Evolutionary conservation across 2,113 vertebrate species (phyloP).

Genomic region (Macheiramphus alcinus): DNA sequence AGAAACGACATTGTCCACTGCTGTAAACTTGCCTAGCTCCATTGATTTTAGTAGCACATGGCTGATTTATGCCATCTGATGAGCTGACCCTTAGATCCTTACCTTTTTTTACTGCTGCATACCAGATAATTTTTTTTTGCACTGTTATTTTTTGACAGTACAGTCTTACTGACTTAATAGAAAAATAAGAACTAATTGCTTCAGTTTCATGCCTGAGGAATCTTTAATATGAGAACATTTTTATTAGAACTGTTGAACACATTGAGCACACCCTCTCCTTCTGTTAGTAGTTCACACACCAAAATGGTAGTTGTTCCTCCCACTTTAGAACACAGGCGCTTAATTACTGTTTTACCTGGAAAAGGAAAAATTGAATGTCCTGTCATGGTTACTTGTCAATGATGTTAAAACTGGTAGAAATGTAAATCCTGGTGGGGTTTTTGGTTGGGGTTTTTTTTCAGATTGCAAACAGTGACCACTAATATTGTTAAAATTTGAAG

Average conservation of each 20-base stretch:
- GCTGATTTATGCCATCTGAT: background rate
- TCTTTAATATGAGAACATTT: background rate
- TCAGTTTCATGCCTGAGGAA: background rate
- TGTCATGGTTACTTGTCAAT: background rate
- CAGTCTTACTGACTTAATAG: background rate
- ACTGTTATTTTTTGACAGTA: background rate
- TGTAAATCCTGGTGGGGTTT: background rate
- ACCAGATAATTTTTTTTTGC: background rate
- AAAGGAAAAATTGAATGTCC: background rate
- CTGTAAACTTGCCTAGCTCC: background rate
- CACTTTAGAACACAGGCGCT: background rate
- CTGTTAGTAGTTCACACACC: background rate
- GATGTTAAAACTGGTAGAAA: background rate
- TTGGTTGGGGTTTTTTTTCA: background rate
- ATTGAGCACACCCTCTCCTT: background rate
- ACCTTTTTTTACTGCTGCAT: background rate
- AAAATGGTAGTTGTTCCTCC: background rate
- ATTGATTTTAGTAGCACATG: background rate
- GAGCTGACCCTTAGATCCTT: background rate
- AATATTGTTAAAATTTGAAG: background rate
- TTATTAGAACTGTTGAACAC: background rate
- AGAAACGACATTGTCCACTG: background rate
- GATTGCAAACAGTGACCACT: background rate
- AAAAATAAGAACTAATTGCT: background rate
- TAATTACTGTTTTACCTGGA: background rate